Evolutionary conservation across 2,797 vertebrate genomes (phyloP).

Genomic region (Heliangelus exortis): DNA sequence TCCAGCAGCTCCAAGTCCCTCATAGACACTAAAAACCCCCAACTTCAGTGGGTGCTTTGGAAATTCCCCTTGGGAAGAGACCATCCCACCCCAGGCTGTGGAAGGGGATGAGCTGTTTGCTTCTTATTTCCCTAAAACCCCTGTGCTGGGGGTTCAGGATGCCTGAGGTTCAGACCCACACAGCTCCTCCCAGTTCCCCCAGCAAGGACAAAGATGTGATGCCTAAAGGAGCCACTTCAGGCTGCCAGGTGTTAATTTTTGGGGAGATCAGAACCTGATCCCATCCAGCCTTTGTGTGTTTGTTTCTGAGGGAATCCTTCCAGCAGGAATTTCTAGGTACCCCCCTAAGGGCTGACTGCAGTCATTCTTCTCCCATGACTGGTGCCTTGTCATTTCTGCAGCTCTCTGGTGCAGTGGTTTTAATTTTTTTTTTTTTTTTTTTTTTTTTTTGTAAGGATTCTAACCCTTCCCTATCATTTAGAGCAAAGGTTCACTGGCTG

Average conservation of each 20-base stretch:
- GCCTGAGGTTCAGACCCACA: neutral
- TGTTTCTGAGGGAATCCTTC: neutral
- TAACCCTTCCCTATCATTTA: constrained; percentile 24
- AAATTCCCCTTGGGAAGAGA: neutral
- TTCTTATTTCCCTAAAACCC: neutral
- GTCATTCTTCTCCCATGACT: constrained; percentile 47
- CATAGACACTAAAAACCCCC: rapidly evolving
- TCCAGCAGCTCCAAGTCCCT: neutral
- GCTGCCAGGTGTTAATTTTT: neutral
- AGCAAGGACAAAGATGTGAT: neutral
- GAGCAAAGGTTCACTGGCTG: constrained; percentile 44
- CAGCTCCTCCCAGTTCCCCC: neutral
- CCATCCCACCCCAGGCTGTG: neutral
- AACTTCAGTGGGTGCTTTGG: neutral
- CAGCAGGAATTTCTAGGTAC: neutral
- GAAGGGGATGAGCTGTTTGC: neutral
- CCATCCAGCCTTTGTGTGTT: rapidly evolving
- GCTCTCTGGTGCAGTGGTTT: neutral
- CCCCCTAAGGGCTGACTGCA: neutral
- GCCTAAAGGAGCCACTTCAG: neutral
- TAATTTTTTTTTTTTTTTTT: neutral
- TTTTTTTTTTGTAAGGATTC: neutral
- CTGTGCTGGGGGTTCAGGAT: neutral
- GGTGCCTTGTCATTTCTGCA: neutral
- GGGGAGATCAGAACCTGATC: neutral